These are phyloP conservation scores for Astreopora myriophthalma DNA, from an alignment of 64 coral and sea anemone species.

Conservation along the genomic window DNA sequence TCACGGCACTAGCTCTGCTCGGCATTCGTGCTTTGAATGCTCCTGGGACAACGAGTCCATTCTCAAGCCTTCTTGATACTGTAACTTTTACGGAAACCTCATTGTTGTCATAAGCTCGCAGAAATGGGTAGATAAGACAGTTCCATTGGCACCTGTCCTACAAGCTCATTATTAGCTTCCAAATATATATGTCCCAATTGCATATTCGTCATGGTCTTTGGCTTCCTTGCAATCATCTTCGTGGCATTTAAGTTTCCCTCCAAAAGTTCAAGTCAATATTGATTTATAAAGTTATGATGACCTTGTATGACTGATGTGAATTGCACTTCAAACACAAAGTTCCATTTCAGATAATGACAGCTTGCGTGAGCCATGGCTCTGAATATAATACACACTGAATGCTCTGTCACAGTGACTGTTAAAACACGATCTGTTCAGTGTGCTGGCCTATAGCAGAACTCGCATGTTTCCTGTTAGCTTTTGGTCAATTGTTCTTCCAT, in stretches of 20 bases:
- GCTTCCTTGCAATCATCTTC: slow-evolving; percentile 59
- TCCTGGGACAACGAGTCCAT: no score
- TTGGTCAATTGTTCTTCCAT: slow-evolving; percentile 24
- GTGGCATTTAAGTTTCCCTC: slow-evolving; percentile 37
- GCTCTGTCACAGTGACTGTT: not conserved
- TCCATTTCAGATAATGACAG: slow-evolving; percentile 40
- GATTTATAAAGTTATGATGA: slow-evolving; percentile 73
- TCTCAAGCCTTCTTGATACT: no score
- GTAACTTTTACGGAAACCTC: no score
- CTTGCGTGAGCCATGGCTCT: slow-evolving; percentile 50
- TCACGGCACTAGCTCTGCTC: no score
- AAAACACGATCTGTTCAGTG: slow-evolving; percentile 24
- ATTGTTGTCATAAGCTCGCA: not conserved
- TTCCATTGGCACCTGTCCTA: not conserved
- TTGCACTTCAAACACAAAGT: slow-evolving; percentile 68
- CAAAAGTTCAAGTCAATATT: slow-evolving; percentile 48
- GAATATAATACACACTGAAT: slow-evolving; percentile 6
- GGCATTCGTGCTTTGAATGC: no score
- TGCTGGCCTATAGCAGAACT: slow-evolving; percentile 23
- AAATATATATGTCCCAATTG: slow-evolving; percentile 58
- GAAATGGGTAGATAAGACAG: not conserved
- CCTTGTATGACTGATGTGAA: slow-evolving; percentile 66
- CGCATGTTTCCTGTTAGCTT: slow-evolving; percentile 33
- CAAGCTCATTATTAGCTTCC: slow-evolving; percentile 13
- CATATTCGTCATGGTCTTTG: slow-evolving; percentile 47